Percentiles rank a stretch among this genome's conserved stretches.
phyloP scores from a whole-genome alignment of 2,113 vertebrate genomes.

The Carassius carassius region DNA sequence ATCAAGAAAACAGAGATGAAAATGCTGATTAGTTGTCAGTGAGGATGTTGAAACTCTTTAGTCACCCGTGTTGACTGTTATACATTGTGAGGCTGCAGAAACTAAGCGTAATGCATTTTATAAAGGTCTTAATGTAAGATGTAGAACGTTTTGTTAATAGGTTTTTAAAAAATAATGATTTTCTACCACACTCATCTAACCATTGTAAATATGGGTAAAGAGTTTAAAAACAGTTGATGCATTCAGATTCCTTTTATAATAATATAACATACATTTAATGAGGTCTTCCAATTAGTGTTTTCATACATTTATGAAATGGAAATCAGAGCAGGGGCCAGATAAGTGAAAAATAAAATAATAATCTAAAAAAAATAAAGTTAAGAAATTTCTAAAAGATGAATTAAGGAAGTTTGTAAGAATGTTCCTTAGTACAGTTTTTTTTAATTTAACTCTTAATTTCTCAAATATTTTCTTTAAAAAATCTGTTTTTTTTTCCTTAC shows the following conservation, averaged over 20 bases:
- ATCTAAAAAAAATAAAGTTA: neutral
- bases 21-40: conserved; percentile 42
- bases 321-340: neutral
- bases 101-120: neutral
- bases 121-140: neutral
- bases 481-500: neutral
- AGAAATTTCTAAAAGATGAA: neutral
- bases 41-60: neutral
- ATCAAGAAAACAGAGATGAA: conserved; percentile 20
- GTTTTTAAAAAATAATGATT: neutral
- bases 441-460: too few species aligned
- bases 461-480: neutral
- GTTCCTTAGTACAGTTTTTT: too few species aligned
- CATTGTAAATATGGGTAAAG: neutral
- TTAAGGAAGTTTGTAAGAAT: neutral
- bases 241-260: neutral
- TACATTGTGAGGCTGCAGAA: neutral
- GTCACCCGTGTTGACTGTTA: neutral
- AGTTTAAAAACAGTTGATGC: neutral
- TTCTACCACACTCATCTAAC: neutral
- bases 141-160: neutral
- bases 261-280: neutral
- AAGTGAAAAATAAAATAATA: neutral
- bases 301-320: neutral
- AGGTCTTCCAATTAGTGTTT: neutral